Evolutionary conservation across 2,797 vertebrate genomes (phyloP), one percentile per base, ranked within the genome.

Genomic region (Pangasius sanitwongsei): DNA sequence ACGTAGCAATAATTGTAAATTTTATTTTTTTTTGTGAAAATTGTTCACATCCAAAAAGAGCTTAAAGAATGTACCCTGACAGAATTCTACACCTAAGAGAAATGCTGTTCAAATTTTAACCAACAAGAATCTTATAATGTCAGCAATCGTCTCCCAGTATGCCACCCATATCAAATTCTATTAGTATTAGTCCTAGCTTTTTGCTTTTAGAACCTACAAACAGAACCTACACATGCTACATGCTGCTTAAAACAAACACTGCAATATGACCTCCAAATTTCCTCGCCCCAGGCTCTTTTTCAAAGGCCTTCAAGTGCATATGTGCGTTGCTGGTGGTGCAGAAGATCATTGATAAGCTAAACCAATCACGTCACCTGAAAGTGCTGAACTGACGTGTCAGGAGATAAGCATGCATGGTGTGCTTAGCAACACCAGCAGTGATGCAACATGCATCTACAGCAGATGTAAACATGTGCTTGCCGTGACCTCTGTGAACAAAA

Each of bases 391-490:
- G 90, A 90, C 89, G 75, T 77, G 89, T 90, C 61, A 37, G 81
- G 37, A 86, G 86, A 90, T 78, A 86, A 67, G 85, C 70, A 72
- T 81, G 83, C 78, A 87, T 86, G 8, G 86, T 91, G 87, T 89
- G 89, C 91, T 87, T 92, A 91, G 92, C 90, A 90, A 92, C 87
- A 90, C 85, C 59, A 87, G 82, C 88, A 37, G 61, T 89, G 89
- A 90, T 89, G 90, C 83, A 89, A 90, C 80, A 80, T 81, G 69
- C 87, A 89, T 67, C 80, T 53, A 55, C 16, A 70, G 87, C 88
- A 90, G 92, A 93, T 90, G 91, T 91, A 92, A 96, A 96, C 92
- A 96, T 86, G 53, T 92, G 95, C 88, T 88, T 82, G 2, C 55
- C 57, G 48, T 85, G 88, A 91, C 88, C 90, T 90, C 83, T 84